Conservation (phyloP, 2,888 invertebrate genomes). For the Ischnus inquisitorius region DNA sequence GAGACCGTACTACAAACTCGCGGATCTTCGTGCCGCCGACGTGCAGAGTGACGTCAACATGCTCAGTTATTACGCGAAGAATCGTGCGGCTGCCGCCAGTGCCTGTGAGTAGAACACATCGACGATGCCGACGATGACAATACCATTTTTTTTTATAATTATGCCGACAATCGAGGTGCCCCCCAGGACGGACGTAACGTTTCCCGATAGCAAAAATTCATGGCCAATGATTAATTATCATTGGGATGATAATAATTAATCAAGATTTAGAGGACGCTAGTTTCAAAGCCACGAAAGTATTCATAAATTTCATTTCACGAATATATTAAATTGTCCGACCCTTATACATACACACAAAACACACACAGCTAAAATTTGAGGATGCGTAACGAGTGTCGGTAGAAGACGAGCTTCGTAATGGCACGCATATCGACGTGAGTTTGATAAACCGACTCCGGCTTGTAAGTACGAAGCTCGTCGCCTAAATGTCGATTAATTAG, state of each 20-base stretch:
- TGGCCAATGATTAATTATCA: slow-evolving; percentile 13
- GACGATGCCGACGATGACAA: slow-evolving; percentile 51
- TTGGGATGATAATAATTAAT: slow-evolving; percentile 1
- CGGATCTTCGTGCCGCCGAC: slow-evolving; percentile 88
- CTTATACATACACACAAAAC: slow-evolving; percentile 43
- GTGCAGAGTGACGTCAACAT: slow-evolving; percentile 94
- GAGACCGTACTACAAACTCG: slow-evolving; percentile 89
- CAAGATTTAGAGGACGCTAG: background rate
- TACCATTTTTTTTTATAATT: background rate
- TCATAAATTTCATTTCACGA: slow-evolving; percentile 20
- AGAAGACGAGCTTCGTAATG: slow-evolving; percentile 45
- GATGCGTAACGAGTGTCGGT: slow-evolving; percentile 60
- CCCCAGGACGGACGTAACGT: slow-evolving; percentile 57
- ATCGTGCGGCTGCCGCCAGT: slow-evolving; percentile 89
- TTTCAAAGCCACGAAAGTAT: background rate
- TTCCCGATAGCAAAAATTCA: slow-evolving; percentile 17
- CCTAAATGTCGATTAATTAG: slow-evolving; percentile 34
- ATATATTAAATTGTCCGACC: slow-evolving; percentile 31
- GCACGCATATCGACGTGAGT: background rate
- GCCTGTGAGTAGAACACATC: slow-evolving; percentile 81
- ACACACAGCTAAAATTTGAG: slow-evolving; percentile 58
- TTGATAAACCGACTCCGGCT: background rate
- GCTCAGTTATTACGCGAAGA: slow-evolving; percentile 95
- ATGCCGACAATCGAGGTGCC: background rate
- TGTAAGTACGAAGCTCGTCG: slow-evolving; percentile 35